Percentiles rank a stretch among this genome's conserved stretches.
These are phyloP conservation scores for Danio tinwini DNA, from an alignment of 2,797 vertebrate species.

Conservation along the genomic window DNA sequence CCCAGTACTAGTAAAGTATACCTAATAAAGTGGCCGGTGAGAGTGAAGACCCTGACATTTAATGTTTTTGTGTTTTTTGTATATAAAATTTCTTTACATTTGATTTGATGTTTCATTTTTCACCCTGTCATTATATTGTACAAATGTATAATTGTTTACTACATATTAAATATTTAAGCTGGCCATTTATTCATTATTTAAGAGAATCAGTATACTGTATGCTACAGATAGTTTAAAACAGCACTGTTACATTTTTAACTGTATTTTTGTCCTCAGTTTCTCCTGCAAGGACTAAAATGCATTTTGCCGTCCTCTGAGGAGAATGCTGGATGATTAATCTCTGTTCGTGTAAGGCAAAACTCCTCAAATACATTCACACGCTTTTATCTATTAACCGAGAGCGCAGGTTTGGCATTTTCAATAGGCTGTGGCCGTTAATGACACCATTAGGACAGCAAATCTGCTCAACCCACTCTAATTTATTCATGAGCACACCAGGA, in stretches of 20 bases:
- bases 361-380: slow-evolving; percentile 44
- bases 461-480: slow-evolving; percentile 60
- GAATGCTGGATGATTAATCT: slow-evolving; percentile 14
- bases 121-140: too few relatives aligned
- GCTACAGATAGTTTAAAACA: not conserved
- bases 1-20: too few relatives aligned
- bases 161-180: too few relatives aligned
- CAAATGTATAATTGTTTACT: too few relatives aligned
- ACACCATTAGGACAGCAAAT: slow-evolving; percentile 60
- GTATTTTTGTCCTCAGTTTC: not conserved
- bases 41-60: too few relatives aligned
- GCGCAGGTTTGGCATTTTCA: slow-evolving; percentile 57
- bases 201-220: not conserved
- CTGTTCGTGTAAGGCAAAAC: slow-evolving; percentile 18
- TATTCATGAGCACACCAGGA: slow-evolving; percentile 63
- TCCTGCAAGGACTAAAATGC: not conserved
- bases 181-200: too few relatives aligned
- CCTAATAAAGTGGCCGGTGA: too few relatives aligned
- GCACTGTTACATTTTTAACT: not conserved
- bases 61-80: too few relatives aligned
- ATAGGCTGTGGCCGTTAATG: slow-evolving; percentile 59
- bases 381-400: slow-evolving; percentile 45
- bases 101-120: too few relatives aligned
- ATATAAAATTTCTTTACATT: too few relatives aligned
- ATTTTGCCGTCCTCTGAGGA: not conserved